These are phyloP conservation scores for Rhinatrema bivittatum DNA, from an alignment of 2,797 vertebrate genomes.

Conservation along the genomic window DNA sequence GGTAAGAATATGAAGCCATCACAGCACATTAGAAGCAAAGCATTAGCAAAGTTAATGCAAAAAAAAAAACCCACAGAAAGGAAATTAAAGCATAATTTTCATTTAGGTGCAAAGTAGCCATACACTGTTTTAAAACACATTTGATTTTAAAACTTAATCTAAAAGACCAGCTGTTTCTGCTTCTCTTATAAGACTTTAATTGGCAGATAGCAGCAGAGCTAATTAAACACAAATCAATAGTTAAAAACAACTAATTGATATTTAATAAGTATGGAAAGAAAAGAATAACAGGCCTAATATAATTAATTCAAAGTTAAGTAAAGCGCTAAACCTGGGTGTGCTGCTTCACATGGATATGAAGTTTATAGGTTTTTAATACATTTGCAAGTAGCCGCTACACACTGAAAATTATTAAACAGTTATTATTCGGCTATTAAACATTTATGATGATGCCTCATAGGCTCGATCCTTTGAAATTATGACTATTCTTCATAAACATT, in stretches of 20 bases:
- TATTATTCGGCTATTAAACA: conserved; percentile 54
- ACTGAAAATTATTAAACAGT: conserved; percentile 55
- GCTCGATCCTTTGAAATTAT: conserved; percentile 15
- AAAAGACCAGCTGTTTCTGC: conserved; percentile 51
- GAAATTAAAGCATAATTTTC: too few relatives aligned
- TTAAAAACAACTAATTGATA: conserved; percentile 65
- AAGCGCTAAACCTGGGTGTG: conserved; percentile 54
- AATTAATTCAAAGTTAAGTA: conserved; percentile 60
- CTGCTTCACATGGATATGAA: conserved; percentile 48
- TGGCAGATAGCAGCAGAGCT: conserved; percentile 62
- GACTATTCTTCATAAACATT: conserved; percentile 30
- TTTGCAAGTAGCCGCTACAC: conserved; percentile 47
- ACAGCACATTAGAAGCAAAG: too few relatives aligned
- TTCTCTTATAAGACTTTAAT: conserved; percentile 60
- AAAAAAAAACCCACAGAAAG: too few relatives aligned
- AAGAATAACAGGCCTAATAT: conserved; percentile 47
- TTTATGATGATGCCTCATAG: conserved; percentile 47
- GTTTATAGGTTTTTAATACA: conserved; percentile 62
- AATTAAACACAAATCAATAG: conserved; percentile 71
- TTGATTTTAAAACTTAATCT: conserved; percentile 45
- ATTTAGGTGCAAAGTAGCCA: conserved; percentile 28
- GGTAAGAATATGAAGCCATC: too few relatives aligned
- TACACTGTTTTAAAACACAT: too few relatives aligned
- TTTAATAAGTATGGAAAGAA: conserved; percentile 59
- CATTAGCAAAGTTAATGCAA: accelerated